phyloP scores from a whole-genome alignment of 1,140 invertebrate genomes.

The Pteromalus puparum region DNA sequence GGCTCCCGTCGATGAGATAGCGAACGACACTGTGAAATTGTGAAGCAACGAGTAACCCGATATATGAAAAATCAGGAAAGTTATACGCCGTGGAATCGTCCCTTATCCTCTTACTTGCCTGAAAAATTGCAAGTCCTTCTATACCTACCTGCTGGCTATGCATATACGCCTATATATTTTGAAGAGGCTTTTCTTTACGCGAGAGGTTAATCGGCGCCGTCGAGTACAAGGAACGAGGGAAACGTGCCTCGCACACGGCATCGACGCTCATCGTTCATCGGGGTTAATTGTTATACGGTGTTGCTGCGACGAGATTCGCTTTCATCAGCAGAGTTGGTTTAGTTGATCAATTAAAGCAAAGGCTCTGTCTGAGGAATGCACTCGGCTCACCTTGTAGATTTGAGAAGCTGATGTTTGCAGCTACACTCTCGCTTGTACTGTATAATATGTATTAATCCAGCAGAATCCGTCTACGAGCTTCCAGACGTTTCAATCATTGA shows the following conservation, averaged over 20 bases:
- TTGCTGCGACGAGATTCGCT: neutral
- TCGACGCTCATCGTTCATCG: neutral
- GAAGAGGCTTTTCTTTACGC: neutral
- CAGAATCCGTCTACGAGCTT: too few relatives aligned
- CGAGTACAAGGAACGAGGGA: neutral
- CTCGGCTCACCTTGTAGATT: too few relatives aligned
- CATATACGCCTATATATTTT: neutral
- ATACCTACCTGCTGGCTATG: neutral
- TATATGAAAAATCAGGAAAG: conserved; percentile 34
- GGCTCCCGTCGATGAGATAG: neutral
- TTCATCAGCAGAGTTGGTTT: too few relatives aligned
- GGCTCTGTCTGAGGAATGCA: too few relatives aligned
- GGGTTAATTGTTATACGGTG: neutral
- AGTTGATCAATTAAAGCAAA: too few relatives aligned
- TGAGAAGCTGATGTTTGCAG: too few relatives aligned
- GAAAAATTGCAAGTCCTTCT: conserved; percentile 3
- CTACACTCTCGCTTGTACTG: too few relatives aligned
- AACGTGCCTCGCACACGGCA: neutral
- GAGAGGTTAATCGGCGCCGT: neutral
- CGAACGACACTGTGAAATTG: too few relatives aligned
- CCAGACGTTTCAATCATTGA: too few relatives aligned
- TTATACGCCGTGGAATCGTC: neutral
- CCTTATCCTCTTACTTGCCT: conserved; percentile 24
- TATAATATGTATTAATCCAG: too few relatives aligned
- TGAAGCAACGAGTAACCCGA: neutral